phyloP scores from a whole-genome alignment of 1,140 invertebrate species.

The Drosophila asahinai region DNA sequence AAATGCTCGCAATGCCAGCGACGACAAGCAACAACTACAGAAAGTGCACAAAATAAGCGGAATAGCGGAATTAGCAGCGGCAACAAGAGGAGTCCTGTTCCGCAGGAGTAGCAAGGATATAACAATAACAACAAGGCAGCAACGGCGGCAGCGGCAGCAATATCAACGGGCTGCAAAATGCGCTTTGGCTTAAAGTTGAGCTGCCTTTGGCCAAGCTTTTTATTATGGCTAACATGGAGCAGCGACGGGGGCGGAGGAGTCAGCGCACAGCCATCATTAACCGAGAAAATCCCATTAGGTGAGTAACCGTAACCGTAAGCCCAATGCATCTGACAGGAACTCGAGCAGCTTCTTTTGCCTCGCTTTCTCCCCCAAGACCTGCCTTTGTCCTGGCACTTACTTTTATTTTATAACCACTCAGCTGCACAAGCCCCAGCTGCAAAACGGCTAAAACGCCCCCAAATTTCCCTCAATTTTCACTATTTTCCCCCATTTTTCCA shows the following conservation, averaged over 20 bases:
- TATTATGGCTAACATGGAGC: slow-evolving; percentile 76
- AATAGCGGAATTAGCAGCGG: slow-evolving; percentile 28
- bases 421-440: slow-evolving; percentile 38
- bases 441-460: slow-evolving; percentile 8
- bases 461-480: background rate
- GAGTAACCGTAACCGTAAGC: slow-evolving; percentile 66
- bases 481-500: background rate
- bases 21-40: slow-evolving; percentile 44
- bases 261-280: slow-evolving; percentile 81
- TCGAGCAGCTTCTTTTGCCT: slow-evolving; percentile 2
- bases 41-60: slow-evolving; percentile 38
- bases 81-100: slow-evolving; percentile 27
- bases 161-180: slow-evolving; percentile 69
- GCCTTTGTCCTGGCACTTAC: slow-evolving; percentile 36
- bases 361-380: slow-evolving; percentile 6
- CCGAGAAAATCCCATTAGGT: slow-evolving; percentile 85
- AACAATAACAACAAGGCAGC: slow-evolving; percentile 18
- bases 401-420: slow-evolving; percentile 44
- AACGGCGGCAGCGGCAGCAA: slow-evolving; percentile 25
- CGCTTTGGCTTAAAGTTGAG: slow-evolving; percentile 64
- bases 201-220: slow-evolving; percentile 68
- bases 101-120: slow-evolving; percentile 35
- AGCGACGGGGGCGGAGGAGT: slow-evolving; percentile 38
- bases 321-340: slow-evolving; percentile 43
- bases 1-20: slow-evolving; percentile 60